phyloP scores from a whole-genome alignment of 2,113 vertebrate species.

The Dolichallabes microphthalmus region DNA sequence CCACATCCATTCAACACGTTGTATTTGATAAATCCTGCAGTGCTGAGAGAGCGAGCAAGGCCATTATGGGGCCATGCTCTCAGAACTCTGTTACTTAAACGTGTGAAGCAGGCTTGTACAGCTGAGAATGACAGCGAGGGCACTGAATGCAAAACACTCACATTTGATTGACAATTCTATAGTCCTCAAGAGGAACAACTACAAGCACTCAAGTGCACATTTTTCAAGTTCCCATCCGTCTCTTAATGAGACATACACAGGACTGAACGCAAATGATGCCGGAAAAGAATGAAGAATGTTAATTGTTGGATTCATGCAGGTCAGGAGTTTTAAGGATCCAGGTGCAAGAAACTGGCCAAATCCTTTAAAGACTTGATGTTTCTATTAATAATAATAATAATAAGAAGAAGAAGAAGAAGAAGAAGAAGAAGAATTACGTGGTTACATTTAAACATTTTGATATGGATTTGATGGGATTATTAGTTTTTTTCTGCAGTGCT shows the following conservation, averaged over 20 bases:
- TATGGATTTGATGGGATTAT: conserved; percentile 39
- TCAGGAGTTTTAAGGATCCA: conserved; percentile 32
- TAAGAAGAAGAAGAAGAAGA: no score
- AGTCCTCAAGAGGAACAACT: conserved; percentile 37
- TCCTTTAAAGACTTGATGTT: background rate
- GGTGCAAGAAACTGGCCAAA: conserved; percentile 24
- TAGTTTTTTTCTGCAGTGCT: conserved; percentile 49
- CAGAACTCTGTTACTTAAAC: conserved; percentile 21
- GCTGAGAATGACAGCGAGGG: conserved; percentile 14
- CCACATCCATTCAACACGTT: conserved; percentile 27
- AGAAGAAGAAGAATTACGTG: no score
- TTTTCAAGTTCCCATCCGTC: conserved; percentile 29
- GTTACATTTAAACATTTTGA: background rate
- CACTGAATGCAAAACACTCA: conserved; percentile 38
- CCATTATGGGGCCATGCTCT: background rate
- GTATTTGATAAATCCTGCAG: conserved; percentile 29
- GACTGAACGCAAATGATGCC: conserved; percentile 38
- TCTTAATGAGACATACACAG: conserved; percentile 46
- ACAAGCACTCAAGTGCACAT: conserved; percentile 40
- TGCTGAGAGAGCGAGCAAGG: conserved; percentile 9
- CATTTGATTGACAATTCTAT: conserved; percentile 46
- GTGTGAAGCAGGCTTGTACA: conserved; percentile 13
- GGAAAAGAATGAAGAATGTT: conserved; percentile 45
- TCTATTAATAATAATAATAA: no score
- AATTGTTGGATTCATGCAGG: conserved; percentile 35